Evolutionary conservation across 2,113 vertebrate genomes (phyloP), one percentile per base, ranked within the genome.

Genomic region (Sorex fumeus): DNA sequence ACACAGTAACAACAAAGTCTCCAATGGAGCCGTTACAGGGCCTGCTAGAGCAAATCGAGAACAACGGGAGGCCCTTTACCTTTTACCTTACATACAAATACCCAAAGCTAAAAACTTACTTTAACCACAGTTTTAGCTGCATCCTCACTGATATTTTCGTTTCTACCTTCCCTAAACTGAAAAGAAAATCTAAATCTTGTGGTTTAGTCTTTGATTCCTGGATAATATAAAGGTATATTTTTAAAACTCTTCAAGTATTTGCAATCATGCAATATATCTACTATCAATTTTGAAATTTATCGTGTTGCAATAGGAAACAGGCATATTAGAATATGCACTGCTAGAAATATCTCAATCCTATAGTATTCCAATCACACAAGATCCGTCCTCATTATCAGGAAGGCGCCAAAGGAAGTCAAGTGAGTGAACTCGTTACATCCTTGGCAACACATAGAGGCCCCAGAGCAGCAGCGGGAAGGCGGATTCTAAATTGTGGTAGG

Each of bases 361-460:
- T 76, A 6, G 69, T 25, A 40, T 34, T 71, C n/a, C 50, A 43
- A 32, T 19, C 23, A 53, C 72, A 87, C 91, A 96, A 76, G 0
- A 0, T 10, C 47, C 47, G n/a, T 32, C 95, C 74, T 69, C 8
- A 16, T 7, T 34, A 4, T 70, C 25, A 84, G 30, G 12, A 34
- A 27, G 92, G 40, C 82, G 69, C n/a, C 57, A 83, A 77, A 36
- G 83, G n/a, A 67, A 36, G 66, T 15, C 6, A 74, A 85, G 19
- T 21, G 6, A 60, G 15, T 57, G 19, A 19, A 50, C 47, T 50
- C 10, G 2, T 50, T 12, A 50, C 47, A 50, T 10, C n/a, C 47
- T 50, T 50, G 13, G 40, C 7, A 7, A 40, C 40, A 40, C 40
- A 40, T 40, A 40, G 4, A 40, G 40, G 40, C 40, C 40, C n/a